A percentile compares a stretch with the other conserved stretches of the same genome.
Conservation (phyloP, 2,113 vertebrate species). For the Corythaixoides concolor region DNA sequence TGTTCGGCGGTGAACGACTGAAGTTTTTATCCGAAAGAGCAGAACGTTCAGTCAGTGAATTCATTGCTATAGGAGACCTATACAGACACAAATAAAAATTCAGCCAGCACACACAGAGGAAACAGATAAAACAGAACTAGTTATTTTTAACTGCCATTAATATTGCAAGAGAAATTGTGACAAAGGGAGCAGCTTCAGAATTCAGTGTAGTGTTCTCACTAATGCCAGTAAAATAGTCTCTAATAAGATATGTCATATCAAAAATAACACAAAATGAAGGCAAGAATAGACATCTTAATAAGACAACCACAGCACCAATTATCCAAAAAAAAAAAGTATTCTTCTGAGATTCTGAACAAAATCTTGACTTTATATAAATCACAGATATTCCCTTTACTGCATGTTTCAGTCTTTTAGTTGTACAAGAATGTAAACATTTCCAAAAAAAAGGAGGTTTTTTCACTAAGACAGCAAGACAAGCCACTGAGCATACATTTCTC, state of each 20-base stretch:
- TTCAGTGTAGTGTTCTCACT: not conserved
- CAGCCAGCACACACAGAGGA: not conserved
- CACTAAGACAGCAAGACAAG: not conserved
- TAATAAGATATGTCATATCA: not conserved
- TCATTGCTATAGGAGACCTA: not conserved
- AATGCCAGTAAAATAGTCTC: not conserved
- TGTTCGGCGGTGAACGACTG: not conserved
- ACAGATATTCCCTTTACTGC: not conserved
- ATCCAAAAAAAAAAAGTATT: not conserved
- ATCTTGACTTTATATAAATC: not conserved
- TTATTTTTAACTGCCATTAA: constrained; percentile 36
- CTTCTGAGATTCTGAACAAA: not conserved
- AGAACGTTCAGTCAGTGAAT: not conserved
- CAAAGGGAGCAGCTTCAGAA: not conserved
- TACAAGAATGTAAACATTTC: not conserved
- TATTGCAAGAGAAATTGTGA: constrained; percentile 10
- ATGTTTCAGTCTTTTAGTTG: not conserved
- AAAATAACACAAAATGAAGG: not conserved
- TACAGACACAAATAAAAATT: not conserved
- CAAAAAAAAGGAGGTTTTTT: not conserved
- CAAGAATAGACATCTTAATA: not conserved
- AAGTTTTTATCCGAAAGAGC: not conserved
- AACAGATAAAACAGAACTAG: not conserved
- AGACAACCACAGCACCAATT: not conserved
- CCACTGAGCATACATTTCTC: not conserved